Percentiles rank a stretch among this genome's conserved stretches.
Conservation (phyloP, 2,113 vertebrate genomes). For the Rhynchopsitta pachyrhyncha region DNA sequence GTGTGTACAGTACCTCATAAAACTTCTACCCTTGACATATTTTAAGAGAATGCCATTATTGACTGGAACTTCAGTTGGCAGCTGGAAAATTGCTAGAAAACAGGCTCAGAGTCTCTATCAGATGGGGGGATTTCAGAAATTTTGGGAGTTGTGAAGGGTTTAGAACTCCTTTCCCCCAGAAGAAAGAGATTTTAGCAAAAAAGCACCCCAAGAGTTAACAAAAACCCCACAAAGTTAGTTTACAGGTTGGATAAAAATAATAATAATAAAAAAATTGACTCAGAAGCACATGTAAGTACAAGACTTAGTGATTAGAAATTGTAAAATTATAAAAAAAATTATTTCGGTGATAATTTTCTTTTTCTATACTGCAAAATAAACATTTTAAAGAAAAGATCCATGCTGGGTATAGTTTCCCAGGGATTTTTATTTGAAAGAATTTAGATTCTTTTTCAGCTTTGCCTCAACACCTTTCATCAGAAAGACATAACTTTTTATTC, state of each 20-base stretch:
- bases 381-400: background rate
- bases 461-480: background rate
- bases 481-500: background rate
- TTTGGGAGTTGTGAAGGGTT: background rate
- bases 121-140: background rate
- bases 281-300: background rate
- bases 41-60: conserved; percentile 13
- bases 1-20: conserved; percentile 30
- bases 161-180: background rate
- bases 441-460: background rate
- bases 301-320: background rate
- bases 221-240: background rate
- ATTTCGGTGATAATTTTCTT: background rate
- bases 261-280: background rate
- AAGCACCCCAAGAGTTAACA: background rate
- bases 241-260: background rate
- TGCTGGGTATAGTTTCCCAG: background rate
- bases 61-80: conserved; percentile 29
- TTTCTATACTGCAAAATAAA: background rate
- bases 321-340: background rate
- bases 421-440: background rate
- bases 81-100: background rate
- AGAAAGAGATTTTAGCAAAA: background rate
- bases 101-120: background rate
- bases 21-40: conserved; percentile 14